phyloP scores from a whole-genome alignment of 2,797 vertebrate genomes.

The Podarcis lilfordi region DNA sequence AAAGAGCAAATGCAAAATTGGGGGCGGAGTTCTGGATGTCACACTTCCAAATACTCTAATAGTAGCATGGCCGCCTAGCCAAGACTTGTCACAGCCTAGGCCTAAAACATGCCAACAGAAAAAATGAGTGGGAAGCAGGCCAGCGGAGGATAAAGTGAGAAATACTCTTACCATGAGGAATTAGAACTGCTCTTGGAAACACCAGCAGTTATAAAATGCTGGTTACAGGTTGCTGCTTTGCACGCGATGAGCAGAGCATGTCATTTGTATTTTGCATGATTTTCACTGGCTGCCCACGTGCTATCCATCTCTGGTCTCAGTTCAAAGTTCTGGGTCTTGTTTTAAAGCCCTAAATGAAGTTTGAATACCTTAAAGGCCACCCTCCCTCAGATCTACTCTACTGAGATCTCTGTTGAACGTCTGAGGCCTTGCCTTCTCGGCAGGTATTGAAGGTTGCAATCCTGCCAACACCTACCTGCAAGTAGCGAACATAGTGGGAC shows the following conservation, averaged over 20 bases:
- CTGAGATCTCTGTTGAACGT: background rate
- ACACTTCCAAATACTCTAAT: conserved; percentile 30
- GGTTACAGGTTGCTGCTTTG: background rate
- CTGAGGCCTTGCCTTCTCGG: background rate
- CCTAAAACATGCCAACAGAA: background rate
- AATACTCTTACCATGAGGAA: background rate
- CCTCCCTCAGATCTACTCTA: background rate
- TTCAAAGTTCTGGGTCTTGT: background rate
- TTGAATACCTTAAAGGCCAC: background rate
- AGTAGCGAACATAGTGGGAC: too few species aligned
- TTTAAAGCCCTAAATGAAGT: background rate
- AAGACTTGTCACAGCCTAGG: background rate
- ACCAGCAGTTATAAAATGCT: background rate
- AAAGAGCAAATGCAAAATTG: conserved; percentile 44
- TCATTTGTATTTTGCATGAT: background rate
- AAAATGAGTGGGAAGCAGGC: background rate
- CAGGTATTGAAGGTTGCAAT: too few species aligned
- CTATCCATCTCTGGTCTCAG: too few species aligned
- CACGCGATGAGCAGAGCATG: background rate
- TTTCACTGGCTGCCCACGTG: background rate
- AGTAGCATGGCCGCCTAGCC: background rate
- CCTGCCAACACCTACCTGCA: too few species aligned
- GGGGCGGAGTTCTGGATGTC: conserved; percentile 44
- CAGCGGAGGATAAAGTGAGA: background rate
- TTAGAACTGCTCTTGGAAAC: background rate